Base-by-base conservation (phyloP, 2,888 invertebrate species). In the Steromphala cineraria region DNA sequence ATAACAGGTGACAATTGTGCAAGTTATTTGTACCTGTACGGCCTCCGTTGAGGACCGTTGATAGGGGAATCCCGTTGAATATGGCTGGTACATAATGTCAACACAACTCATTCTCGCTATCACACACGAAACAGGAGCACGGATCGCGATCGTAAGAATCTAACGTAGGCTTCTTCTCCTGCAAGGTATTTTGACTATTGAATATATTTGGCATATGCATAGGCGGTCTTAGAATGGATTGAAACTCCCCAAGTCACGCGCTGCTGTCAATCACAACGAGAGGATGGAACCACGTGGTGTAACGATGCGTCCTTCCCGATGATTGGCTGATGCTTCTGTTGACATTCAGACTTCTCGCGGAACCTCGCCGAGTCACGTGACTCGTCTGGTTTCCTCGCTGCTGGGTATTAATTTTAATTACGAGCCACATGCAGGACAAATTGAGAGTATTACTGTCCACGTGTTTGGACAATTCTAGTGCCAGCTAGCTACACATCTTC, bases 51-150 rank as follows among this genome's bases (percentile, higher is more conserved):
- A 31, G 77, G 53, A 31, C 36, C 86, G 84, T 83, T 88, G 89
- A 84, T 90, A 90, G 83, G 88, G 87, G 77, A 89, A 89, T 82
- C 89, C 86, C 31, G 88, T 79, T 28, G 86, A 85, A 83, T 90
- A 90, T 62, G 90, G 87, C 81, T 88, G 88, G 80, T 89, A 90
- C 89, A 90, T 90, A 75, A 90, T 86, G 80, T 90, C 90, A 84
- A 89, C 88, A 81, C 88, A 83, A 53, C 82, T 86, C 84, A 85
- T 86, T 55, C 53, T 81, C 36, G 78, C 24, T 19, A 71, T 53
- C 28, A 28, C 31, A 67, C 75, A 85, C 55, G 83, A 79, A 80
- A 52, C 74, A 67, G 84, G 86, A 76, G 84, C 85, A 82, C 80
- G 40, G 52, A 52, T 24, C 40, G 40, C 52, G 19, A 52, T 52